Percentiles rank a stretch among this genome's conserved stretches.
phyloP scores from a whole-genome alignment of 2,888 invertebrate species.

The Molorchus minor region DNA sequence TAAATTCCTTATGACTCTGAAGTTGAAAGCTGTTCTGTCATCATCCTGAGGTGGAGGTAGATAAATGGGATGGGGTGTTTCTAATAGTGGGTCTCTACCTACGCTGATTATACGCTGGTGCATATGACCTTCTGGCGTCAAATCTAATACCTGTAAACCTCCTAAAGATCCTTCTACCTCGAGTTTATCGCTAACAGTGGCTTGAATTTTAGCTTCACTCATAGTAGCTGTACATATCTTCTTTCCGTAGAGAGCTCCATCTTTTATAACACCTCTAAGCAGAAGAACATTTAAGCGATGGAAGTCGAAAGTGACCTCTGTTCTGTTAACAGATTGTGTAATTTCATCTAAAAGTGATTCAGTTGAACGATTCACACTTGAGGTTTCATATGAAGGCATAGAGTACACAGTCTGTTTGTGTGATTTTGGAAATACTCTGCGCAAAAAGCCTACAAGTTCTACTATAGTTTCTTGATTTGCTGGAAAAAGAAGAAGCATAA shows the following conservation, averaged over 20 bases:
- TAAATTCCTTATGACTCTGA: conserved; percentile 62
- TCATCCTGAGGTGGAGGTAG: conserved; percentile 56
- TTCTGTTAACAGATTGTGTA: conserved; percentile 67
- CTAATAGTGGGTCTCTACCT: conserved; percentile 77
- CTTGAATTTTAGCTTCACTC: conserved; percentile 89
- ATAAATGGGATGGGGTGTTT: conserved; percentile 60
- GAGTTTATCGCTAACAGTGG: conserved; percentile 71
- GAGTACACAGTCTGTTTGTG: conserved; percentile 50
- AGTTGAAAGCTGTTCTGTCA: conserved; percentile 65
- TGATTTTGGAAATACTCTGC: conserved; percentile 71
- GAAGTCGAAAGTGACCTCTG: conserved; percentile 92
- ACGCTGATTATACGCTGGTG: conserved; percentile 89
- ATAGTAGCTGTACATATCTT: conserved; percentile 96
- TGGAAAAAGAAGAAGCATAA: conserved; percentile 55
- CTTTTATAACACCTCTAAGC: conserved; percentile 77
- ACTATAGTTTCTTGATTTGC: conserved; percentile 96
- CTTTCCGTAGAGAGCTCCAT: conserved; percentile 75
- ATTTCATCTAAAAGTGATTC: conserved; percentile 53
- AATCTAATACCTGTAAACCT: conserved; percentile 89
- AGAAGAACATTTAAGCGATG: conserved; percentile 89
- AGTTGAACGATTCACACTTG: conserved; percentile 50
- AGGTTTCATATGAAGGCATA: conserved; percentile 51
- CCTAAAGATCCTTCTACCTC: conserved; percentile 88
- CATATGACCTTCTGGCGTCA: conserved; percentile 83
- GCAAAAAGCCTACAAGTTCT: conserved; percentile 88